Evolutionary conservation across 2,797 vertebrate genomes (phyloP).

Genomic region (Zenarchopterus dispar): DNA sequence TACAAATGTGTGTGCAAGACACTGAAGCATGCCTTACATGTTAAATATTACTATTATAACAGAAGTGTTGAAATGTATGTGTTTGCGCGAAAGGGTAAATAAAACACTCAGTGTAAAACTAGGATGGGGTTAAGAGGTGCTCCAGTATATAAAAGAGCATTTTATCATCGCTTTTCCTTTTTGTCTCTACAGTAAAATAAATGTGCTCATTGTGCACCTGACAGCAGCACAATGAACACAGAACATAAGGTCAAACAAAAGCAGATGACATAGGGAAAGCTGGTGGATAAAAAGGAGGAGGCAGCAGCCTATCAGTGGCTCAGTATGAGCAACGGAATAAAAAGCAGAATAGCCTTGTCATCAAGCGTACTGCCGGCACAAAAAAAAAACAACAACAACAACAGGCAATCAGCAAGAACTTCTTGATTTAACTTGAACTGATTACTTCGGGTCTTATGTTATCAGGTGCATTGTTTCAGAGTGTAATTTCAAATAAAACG

Average conservation of each 20-base stretch:
- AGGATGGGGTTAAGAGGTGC: too few relatives aligned
- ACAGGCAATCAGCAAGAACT: slow-evolving; percentile 16
- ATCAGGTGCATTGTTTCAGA: not conserved
- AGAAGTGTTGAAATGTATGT: too few relatives aligned
- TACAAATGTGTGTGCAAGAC: too few relatives aligned
- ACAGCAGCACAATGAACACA: not conserved
- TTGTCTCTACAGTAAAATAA: not conserved
- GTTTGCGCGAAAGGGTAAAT: too few relatives aligned
- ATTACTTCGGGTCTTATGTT: slow-evolving; percentile 23
- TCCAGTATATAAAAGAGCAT: too few relatives aligned
- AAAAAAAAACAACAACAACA: slow-evolving; percentile 22
- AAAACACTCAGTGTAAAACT: too few relatives aligned
- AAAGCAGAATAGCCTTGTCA: slow-evolving; percentile 9
- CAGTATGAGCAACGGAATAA: slow-evolving; percentile 14
- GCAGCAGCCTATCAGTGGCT: slow-evolving; percentile 13
- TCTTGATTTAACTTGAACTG: slow-evolving; percentile 13
- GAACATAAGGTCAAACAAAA: slow-evolving; percentile 27
- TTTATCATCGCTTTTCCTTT: too few relatives aligned
- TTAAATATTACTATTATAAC: too few relatives aligned
- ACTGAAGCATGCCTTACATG: too few relatives aligned
- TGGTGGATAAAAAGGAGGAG: slow-evolving; percentile 16
- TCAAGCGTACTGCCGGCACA: slow-evolving; percentile 10
- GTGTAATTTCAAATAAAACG: slow-evolving; percentile 5
- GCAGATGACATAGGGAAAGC: slow-evolving; percentile 31
- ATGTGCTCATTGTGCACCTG: not conserved